phyloP scores from a whole-genome alignment of 2,113 vertebrate genomes.

The Caloenas nicobarica region DNA sequence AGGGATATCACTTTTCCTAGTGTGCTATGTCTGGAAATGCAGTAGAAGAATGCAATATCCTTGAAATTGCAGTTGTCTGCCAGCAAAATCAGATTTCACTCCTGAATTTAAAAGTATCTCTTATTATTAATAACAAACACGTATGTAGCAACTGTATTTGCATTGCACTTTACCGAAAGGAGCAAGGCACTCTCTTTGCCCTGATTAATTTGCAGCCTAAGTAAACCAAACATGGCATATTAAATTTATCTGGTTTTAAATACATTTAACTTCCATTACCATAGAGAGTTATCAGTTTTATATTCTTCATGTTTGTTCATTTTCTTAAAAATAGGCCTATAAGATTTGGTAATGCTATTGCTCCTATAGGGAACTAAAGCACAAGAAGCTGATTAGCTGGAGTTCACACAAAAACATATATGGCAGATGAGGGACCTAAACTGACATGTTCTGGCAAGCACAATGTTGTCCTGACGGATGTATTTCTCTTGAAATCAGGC shows the following conservation, averaged over 20 bases:
- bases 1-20: constrained; percentile 39
- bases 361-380: not conserved
- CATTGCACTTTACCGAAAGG: not conserved
- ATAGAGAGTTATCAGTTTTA: not conserved
- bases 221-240: not conserved
- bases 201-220: not conserved
- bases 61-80: constrained; percentile 26
- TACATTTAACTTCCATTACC: not conserved
- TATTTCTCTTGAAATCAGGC: not conserved
- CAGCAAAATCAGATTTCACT: constrained; percentile 45
- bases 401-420: not conserved
- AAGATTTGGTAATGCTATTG: not conserved
- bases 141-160: not conserved
- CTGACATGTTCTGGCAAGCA: not conserved
- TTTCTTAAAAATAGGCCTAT: not conserved
- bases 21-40: not conserved
- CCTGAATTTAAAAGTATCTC: not conserved
- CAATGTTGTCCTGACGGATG: not conserved
- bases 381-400: not conserved
- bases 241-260: not conserved
- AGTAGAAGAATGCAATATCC: constrained; percentile 23
- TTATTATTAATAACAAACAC: not conserved
- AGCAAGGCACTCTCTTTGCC: not conserved
- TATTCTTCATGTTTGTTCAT: not conserved
- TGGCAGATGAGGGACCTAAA: not conserved